Percentiles rank a stretch among this genome's conserved stretches.
Evolutionary conservation across 2,888 invertebrate species (phyloP).

Genomic region (Sisyra nigra): DNA sequence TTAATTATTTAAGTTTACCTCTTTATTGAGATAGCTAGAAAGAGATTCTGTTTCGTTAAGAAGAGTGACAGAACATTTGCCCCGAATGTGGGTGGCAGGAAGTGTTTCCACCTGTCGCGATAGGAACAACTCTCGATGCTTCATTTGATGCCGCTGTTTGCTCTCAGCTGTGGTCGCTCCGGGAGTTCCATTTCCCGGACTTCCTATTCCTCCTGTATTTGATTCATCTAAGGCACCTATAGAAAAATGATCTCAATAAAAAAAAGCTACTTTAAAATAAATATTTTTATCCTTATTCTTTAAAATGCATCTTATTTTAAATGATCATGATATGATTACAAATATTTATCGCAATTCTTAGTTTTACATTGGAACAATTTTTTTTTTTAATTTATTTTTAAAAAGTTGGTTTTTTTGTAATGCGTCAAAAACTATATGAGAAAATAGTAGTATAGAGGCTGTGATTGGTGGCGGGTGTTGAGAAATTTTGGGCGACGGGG

Average conservation of each 20-base stretch:
- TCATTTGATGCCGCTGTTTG: conserved; percentile 88
- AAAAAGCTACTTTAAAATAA: neutral
- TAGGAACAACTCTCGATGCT: conserved; percentile 94
- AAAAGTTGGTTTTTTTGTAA: too few relatives aligned
- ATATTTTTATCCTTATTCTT: neutral
- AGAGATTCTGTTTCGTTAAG: conserved; percentile 98
- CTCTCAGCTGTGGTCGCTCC: conserved; percentile 45
- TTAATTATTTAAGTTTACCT: conserved; percentile 41
- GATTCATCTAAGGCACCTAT: conserved; percentile 13
- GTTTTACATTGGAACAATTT: too few relatives aligned
- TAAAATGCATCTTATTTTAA: neutral
- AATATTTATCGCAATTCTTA: neutral
- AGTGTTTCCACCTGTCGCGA: conserved; percentile 95
- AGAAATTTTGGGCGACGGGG: too few relatives aligned
- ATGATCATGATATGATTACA: neutral
- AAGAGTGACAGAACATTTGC: conserved; percentile 96
- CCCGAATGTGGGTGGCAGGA: conserved; percentile 97
- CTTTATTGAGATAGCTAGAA: conserved; percentile 90
- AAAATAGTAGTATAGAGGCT: too few relatives aligned
- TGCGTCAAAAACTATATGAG: too few relatives aligned
- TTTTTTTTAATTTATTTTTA: too few relatives aligned
- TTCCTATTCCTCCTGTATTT: conserved; percentile 9
- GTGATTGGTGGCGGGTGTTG: too few relatives aligned
- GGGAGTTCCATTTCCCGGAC: conserved; percentile 1
- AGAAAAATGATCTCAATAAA: neutral